A percentile compares a stretch with the other conserved stretches of the same genome.
These are phyloP conservation scores for Haliclystus octoradiatus DNA, from an alignment of 30 jellyfish, hydroid and myxozoan genomes.

Conservation along the genomic window DNA sequence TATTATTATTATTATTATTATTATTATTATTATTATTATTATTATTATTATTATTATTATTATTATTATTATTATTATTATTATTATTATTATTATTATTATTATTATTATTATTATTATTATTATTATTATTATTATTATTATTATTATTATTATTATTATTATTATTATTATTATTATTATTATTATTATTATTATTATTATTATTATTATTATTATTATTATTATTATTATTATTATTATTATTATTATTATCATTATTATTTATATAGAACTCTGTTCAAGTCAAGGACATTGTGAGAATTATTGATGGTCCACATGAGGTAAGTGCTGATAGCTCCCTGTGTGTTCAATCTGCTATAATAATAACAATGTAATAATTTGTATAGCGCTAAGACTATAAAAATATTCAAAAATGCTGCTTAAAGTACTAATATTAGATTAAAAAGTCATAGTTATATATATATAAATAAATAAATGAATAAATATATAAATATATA, in stretches of 20 bases:
- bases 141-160: not conserved
- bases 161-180: slow-evolving; percentile 2
- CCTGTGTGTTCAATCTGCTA: too few species aligned
- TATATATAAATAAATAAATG: too few species aligned
- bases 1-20: not conserved
- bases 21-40: not conserved
- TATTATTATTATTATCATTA: too few species aligned
- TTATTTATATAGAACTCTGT: slow-evolving; percentile 50
- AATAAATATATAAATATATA: slow-evolving; percentile 1
- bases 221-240: not conserved
- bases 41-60: not conserved
- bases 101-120: not conserved
- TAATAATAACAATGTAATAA: too few species aligned
- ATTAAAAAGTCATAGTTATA: too few species aligned
- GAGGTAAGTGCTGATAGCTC: slow-evolving; percentile 51
- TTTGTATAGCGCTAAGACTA: too few species aligned
- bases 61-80: not conserved
- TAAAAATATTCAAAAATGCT: too few species aligned
- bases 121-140: not conserved
- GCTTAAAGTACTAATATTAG: too few species aligned
- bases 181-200: slow-evolving; percentile 3
- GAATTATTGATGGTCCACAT: slow-evolving; percentile 79
- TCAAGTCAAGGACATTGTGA: slow-evolving; percentile 88
- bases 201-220: slow-evolving; percentile 2
- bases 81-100: not conserved